phyloP scores from a whole-genome alignment of 2,888 invertebrate species.

The Apodemia duryi region DNA sequence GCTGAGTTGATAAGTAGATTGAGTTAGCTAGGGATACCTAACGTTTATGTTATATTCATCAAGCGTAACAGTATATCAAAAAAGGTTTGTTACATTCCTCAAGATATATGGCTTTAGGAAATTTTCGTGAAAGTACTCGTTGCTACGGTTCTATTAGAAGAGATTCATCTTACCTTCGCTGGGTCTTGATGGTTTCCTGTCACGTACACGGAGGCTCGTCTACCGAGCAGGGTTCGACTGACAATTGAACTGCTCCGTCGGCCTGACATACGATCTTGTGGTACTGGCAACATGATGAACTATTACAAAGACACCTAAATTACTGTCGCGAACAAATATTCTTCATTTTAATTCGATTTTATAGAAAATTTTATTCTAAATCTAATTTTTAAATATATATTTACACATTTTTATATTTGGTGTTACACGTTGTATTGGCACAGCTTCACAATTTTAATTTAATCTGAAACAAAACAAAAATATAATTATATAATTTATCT shows the following conservation, averaged over 20 bases:
- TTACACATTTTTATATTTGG: slow-evolving; percentile 12
- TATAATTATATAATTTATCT: not conserved
- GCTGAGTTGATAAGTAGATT: too few relatives aligned
- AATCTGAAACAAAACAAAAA: slow-evolving; percentile 4
- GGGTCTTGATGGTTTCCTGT: slow-evolving; percentile 81
- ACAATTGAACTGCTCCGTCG: slow-evolving; percentile 84
- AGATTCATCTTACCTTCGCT: slow-evolving; percentile 75
- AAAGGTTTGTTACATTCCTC: not conserved
- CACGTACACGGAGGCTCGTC: slow-evolving; percentile 82
- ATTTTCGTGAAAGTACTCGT: not conserved
- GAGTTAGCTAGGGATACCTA: not conserved
- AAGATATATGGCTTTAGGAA: slow-evolving; percentile 2
- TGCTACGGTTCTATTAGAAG: not conserved
- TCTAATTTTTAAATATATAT: slow-evolving; percentile 1
- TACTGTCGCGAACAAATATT: not conserved
- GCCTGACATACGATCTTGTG: slow-evolving; percentile 79
- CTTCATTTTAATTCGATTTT: not conserved
- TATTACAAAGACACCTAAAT: slow-evolving; percentile 18
- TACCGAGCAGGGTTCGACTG: slow-evolving; percentile 82
- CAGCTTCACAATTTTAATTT: slow-evolving; percentile 7
- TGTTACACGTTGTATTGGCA: slow-evolving; percentile 9
- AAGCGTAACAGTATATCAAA: not conserved
- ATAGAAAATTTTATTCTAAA: not conserved
- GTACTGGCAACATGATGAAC: slow-evolving; percentile 70
- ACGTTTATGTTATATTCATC: not conserved